These are phyloP conservation scores for Enteromius trimaculatus DNA, from an alignment of 2,797 vertebrate genomes.

Conservation along the genomic window DNA sequence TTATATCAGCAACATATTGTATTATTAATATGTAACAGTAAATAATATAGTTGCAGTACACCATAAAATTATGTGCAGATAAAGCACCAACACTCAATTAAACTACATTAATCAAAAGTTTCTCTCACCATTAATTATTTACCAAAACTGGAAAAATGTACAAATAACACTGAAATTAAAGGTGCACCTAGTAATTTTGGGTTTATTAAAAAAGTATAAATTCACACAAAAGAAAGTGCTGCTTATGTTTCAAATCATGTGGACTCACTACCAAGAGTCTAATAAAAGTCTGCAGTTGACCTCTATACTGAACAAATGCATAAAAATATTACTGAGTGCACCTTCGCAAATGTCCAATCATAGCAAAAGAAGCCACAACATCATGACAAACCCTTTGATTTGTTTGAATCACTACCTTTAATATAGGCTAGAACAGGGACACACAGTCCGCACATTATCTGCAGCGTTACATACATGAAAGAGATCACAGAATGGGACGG, in stretches of 20 bases:
- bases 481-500: conserved; percentile 67
- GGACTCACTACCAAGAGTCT: not conserved
- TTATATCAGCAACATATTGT: not conserved
- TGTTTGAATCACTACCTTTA: conserved; percentile 69
- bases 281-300: not conserved
- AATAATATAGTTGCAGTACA: not conserved
- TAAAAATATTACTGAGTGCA: not conserved
- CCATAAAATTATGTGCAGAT: not conserved
- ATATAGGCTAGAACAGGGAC: conserved; percentile 76
- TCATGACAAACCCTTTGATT: conserved; percentile 29
- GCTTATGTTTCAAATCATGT: not conserved
- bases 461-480: conserved; percentile 70
- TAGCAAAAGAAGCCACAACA: not conserved
- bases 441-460: conserved; percentile 72
- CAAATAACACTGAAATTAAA: conserved; percentile 3
- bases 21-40: not conserved
- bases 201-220: not conserved
- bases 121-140: not conserved
- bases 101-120: not conserved
- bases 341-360: not conserved
- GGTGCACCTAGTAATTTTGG: not conserved
- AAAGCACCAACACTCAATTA: not conserved
- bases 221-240: not conserved
- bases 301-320: not conserved
- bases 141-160: not conserved